Evolutionary conservation across 2,888 invertebrate genomes (phyloP).

Genomic region (Melipona beecheii): DNA sequence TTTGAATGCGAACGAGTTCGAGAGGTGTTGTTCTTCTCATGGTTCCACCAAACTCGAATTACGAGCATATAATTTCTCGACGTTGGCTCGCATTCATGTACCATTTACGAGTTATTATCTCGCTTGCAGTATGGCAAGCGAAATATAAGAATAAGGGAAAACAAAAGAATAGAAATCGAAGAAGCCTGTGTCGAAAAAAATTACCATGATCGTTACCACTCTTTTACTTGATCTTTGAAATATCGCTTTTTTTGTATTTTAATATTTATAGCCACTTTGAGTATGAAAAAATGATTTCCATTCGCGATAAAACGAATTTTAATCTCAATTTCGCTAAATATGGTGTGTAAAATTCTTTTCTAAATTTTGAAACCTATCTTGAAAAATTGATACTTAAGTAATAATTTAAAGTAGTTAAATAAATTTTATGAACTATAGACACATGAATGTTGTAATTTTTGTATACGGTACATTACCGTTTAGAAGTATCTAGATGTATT

Average conservation of each 20-base stretch:
- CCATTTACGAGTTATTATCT: constrained; percentile 53
- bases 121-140: constrained; percentile 36
- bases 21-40: constrained; percentile 14
- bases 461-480: too few relatives aligned
- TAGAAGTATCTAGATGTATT: too few relatives aligned
- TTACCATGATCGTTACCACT: constrained; percentile 10
- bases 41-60: constrained; percentile 56
- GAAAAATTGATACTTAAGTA: too few relatives aligned
- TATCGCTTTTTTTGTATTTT: not conserved
- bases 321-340: not conserved
- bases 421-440: too few relatives aligned
- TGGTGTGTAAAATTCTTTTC: not conserved
- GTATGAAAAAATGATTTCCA: not conserved
- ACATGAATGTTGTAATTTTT: too few relatives aligned
- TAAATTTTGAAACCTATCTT: not conserved
- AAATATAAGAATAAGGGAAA: constrained; percentile 12
- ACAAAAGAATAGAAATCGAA: constrained; percentile 27
- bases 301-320: not conserved
- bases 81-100: constrained; percentile 38
- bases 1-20: not conserved
- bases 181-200: constrained; percentile 12
- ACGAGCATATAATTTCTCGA: constrained; percentile 59
- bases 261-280: not conserved
- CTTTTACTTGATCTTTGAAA: not conserved
- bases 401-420: too few relatives aligned